Evolutionary conservation across 2,113 vertebrate species (phyloP).

Genomic region (Rhombomys opimus): DNA sequence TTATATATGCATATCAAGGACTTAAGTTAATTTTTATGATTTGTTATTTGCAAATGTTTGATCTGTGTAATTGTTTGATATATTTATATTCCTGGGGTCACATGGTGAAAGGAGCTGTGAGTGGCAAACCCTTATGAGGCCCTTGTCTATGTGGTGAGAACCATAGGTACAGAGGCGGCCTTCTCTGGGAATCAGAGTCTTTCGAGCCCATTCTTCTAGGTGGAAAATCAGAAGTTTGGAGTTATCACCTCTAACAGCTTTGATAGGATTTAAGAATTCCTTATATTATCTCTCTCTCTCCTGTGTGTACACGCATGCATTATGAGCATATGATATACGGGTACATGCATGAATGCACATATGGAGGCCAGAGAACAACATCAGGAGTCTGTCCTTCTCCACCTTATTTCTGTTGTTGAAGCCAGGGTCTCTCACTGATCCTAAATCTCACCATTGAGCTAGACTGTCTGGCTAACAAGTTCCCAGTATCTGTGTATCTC

Average conservation of each 20-base stretch:
- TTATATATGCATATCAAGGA: not conserved
- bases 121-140: not conserved
- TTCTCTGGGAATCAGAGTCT: accelerated
- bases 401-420: not conserved
- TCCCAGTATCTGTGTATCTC: not conserved
- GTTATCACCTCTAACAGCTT: too few species aligned
- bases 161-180: not conserved
- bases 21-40: not conserved
- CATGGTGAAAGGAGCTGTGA: not conserved
- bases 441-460: not conserved
- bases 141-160: not conserved
- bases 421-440: not conserved
- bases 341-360: not conserved
- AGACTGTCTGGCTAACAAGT: not conserved
- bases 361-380: not conserved
- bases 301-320: too few species aligned
- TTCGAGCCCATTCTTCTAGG: not conserved
- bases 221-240: accelerated
- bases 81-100: not conserved
- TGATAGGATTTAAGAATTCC: not conserved
- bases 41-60: not conserved
- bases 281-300: not conserved
- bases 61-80: not conserved
- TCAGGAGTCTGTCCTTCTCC: not conserved
- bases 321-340: too few species aligned